Conservation (phyloP, 2,113 vertebrate genomes). For the Coptodon rendalli region DNA sequence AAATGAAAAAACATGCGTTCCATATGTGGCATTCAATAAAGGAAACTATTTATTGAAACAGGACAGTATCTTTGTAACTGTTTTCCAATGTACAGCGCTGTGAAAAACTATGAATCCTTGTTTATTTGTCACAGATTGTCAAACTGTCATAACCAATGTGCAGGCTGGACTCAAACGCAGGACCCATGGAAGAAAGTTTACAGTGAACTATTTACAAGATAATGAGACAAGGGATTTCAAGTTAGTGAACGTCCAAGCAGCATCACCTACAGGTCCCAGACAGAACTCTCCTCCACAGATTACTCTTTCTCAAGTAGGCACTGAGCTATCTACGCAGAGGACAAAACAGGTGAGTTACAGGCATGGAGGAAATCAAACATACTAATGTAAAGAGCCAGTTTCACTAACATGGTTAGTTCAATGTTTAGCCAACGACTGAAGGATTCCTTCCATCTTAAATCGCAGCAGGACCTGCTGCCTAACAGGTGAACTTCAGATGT, state of each 20-base stretch:
- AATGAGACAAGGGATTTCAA: not conserved
- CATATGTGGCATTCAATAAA: not conserved
- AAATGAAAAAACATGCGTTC: not conserved
- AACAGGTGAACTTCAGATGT: not conserved
- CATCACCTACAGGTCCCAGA: not conserved
- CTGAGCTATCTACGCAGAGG: not conserved
- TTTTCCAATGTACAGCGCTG: not conserved
- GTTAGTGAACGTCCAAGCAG: not conserved
- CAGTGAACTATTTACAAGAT: not conserved
- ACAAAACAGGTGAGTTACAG: not conserved
- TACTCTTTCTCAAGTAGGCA: not conserved
- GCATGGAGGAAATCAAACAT: not conserved
- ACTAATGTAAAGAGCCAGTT: not conserved
- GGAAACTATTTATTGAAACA: not conserved
- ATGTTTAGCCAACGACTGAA: not conserved
- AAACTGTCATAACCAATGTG: not conserved
- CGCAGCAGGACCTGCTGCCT: not conserved
- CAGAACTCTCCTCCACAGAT: not conserved
- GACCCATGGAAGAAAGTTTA: not conserved
- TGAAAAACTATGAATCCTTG: not conserved
- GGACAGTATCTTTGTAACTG: not conserved
- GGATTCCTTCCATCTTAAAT: not conserved
- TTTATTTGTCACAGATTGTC: not conserved
- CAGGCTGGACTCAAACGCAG: not conserved
- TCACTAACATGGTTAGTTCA: not conserved